Evolutionary conservation across 2,113 vertebrate species (phyloP).

Genomic region (Aix galericulata): DNA sequence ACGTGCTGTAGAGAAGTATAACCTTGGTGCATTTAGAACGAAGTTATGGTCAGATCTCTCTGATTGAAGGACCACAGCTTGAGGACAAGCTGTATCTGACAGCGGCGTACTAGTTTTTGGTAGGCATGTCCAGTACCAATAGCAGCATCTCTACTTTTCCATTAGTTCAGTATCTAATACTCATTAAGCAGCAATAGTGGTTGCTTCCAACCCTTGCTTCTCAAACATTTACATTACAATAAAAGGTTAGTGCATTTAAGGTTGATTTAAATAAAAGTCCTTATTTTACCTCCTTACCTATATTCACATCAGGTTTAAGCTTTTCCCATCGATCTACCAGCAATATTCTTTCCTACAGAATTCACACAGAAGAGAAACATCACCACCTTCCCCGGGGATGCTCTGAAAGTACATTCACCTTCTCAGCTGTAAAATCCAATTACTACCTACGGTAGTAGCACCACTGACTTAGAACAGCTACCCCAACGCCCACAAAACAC

Average conservation of each 20-base stretch:
- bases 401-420: not conserved
- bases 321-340: not conserved
- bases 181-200: not conserved
- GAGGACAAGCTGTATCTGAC: accelerated
- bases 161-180: not conserved
- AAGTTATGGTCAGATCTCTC: not conserved
- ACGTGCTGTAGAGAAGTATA: not conserved
- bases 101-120: not conserved
- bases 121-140: not conserved
- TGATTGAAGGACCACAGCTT: accelerated
- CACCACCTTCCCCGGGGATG: accelerated
- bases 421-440: not conserved
- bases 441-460: not conserved
- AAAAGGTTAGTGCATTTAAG: not conserved
- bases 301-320: not conserved
- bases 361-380: accelerated
- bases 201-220: not conserved
- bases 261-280: not conserved
- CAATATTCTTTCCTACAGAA: accelerated
- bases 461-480: accelerated
- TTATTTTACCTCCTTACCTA: not conserved
- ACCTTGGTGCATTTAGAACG: not conserved
- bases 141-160: not conserved
- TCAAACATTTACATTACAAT: not conserved
- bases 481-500: too few relatives aligned